These are phyloP conservation scores for Bradynema listronoti DNA, from an alignment of 1,140 invertebrate species.

Conservation along the genomic window DNA sequence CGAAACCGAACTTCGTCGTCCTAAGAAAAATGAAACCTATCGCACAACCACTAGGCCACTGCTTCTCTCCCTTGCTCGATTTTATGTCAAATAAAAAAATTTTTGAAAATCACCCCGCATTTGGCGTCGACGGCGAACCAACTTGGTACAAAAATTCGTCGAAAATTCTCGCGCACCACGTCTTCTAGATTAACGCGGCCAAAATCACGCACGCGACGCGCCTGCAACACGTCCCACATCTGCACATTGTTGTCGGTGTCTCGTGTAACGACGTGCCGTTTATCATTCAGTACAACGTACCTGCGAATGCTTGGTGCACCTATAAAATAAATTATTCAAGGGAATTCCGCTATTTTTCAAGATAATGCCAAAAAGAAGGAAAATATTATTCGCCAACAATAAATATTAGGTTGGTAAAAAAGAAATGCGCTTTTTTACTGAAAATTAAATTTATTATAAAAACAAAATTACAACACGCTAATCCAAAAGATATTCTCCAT, in stretches of 20 bases:
- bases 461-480: too few relatives aligned
- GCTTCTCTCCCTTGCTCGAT: too few relatives aligned
- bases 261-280: constrained; percentile 88
- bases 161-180: constrained; percentile 82
- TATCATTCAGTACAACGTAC: constrained; percentile 87
- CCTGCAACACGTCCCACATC: constrained; percentile 92
- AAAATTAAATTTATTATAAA: too few relatives aligned
- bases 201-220: constrained; percentile 66
- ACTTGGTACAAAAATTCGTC: constrained; percentile 91
- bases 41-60: too few relatives aligned
- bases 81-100: constrained; percentile 12
- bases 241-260: constrained; percentile 90
- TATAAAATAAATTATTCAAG: constrained; percentile 52
- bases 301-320: constrained; percentile 84
- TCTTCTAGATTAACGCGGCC: constrained; percentile 80
- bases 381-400: too few relatives aligned
- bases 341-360: too few relatives aligned
- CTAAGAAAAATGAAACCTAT: too few relatives aligned
- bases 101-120: constrained; percentile 72
- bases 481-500: too few relatives aligned
- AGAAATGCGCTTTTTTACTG: too few relatives aligned
- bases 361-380: too few relatives aligned
- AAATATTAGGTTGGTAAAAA: too few relatives aligned
- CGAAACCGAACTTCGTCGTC: too few relatives aligned
- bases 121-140: constrained; percentile 99